Evolutionary conservation across 1,140 invertebrate species (phyloP).

Genomic region (Anastrepha obliqua): DNA sequence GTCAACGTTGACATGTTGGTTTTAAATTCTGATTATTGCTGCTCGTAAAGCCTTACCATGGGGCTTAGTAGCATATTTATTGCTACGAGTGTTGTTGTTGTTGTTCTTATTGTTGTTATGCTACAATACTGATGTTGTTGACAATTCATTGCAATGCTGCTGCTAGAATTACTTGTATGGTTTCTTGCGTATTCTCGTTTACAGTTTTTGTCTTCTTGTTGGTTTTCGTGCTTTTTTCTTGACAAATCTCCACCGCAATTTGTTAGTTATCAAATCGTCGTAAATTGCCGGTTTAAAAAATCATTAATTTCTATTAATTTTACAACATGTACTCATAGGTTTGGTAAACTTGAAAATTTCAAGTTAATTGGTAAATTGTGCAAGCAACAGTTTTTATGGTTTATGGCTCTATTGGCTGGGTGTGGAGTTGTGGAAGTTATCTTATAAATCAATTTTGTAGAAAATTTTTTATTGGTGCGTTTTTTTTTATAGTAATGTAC

Average conservation of each 20-base stretch:
- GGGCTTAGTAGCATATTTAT: conserved; percentile 38
- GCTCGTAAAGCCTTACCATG: conserved; percentile 16
- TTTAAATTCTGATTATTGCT: conserved; percentile 49
- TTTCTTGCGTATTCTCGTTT: neutral
- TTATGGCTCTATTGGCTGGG: neutral
- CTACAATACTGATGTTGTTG: conserved; percentile 29
- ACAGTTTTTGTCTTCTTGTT: neutral
- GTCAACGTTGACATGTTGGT: conserved; percentile 15
- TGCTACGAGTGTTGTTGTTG: neutral
- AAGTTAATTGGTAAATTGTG: conserved; percentile 14
- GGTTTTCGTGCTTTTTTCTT: neutral
- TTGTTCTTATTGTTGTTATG: neutral
- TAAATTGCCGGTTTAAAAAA: conserved; percentile 40
- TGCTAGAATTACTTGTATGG: neutral
- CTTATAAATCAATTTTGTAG: too few relatives aligned
- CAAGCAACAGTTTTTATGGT: conserved; percentile 2
- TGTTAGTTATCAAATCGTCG: conserved; percentile 44
- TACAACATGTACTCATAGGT: neutral
- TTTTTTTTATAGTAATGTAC: too few relatives aligned
- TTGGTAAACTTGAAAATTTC: conserved; percentile 48
- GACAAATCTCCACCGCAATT: conserved; percentile 43
- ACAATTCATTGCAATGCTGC: conserved; percentile 22
- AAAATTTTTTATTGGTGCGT: too few relatives aligned
- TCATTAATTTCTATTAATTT: conserved; percentile 47
- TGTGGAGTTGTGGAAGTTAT: neutral